phyloP scores from a whole-genome alignment of 92 coral and sea anemone genomes.

The Porites cylindrica region DNA sequence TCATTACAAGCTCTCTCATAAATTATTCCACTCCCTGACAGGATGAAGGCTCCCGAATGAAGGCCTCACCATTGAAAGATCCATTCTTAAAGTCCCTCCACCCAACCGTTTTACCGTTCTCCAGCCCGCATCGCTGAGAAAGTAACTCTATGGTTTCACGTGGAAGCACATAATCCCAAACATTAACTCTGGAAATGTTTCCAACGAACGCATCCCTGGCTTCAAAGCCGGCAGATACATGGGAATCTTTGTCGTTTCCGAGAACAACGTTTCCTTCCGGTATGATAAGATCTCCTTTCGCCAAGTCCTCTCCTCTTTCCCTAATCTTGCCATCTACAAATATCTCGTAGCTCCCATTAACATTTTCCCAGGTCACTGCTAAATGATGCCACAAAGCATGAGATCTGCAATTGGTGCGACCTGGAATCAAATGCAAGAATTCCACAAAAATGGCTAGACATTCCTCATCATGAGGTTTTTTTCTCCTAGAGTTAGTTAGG shows the following conservation, averaged over 20 bases:
- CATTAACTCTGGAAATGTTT: slow-evolving; percentile 62
- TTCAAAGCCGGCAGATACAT: slow-evolving; percentile 29
- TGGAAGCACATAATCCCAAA: slow-evolving; percentile 73
- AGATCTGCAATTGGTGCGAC: slow-evolving; percentile 1
- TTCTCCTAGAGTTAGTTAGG: too few species aligned
- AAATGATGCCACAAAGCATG: slow-evolving; percentile 71
- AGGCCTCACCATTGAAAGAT: slow-evolving; percentile 32
- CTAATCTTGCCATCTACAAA: slow-evolving; percentile 55
- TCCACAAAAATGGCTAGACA: too few species aligned
- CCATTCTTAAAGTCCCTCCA: slow-evolving; percentile 69
- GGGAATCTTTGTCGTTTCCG: slow-evolving; percentile 64
- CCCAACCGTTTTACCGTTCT: slow-evolving; percentile 62
- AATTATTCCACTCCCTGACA: slow-evolving; percentile 19
- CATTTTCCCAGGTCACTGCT: slow-evolving; percentile 65
- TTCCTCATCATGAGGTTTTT: too few species aligned
- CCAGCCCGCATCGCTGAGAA: slow-evolving; percentile 66
- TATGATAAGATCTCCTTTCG: slow-evolving; percentile 5
- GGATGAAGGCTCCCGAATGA: slow-evolving; percentile 56
- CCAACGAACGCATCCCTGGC: slow-evolving; percentile 67
- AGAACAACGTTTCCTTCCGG: slow-evolving; percentile 58
- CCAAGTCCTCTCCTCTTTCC: background rate
- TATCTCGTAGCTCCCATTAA: slow-evolving; percentile 42
- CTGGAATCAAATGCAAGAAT: background rate
- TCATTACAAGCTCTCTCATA: background rate
- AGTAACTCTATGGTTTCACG: slow-evolving; percentile 32